phyloP scores from a whole-genome alignment of 2,113 vertebrate genomes.

The Menidia beryllina region DNA sequence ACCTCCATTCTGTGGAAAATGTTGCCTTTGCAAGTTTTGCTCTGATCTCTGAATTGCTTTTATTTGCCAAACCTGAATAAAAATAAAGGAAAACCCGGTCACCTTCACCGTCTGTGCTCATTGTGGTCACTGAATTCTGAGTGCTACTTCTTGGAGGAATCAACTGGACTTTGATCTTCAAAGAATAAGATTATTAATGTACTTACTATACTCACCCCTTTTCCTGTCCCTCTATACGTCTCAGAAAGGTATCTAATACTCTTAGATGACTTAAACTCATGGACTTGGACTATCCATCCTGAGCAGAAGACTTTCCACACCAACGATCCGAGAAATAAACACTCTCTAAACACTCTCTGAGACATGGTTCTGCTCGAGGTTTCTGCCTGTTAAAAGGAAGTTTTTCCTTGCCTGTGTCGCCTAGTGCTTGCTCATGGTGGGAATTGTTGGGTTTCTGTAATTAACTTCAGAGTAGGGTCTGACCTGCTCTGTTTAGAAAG shows the following conservation, averaged over 20 bases:
- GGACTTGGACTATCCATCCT: too few species aligned
- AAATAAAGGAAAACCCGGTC: constrained; percentile 11
- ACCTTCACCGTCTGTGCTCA: neutral
- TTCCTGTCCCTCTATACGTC: neutral
- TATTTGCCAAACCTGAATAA: constrained; percentile 8
- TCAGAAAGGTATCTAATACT: neutral
- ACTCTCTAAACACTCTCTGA: too few species aligned
- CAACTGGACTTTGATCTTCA: neutral
- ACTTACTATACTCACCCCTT: neutral
- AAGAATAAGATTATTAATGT: neutral
- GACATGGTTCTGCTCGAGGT: too few species aligned
- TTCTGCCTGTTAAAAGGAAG: too few species aligned
- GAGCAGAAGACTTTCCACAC: too few species aligned
- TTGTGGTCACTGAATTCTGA: neutral
- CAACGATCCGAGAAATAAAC: too few species aligned
- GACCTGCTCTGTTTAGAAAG: too few species aligned
- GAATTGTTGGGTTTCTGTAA: too few species aligned
- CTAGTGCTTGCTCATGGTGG: too few species aligned
- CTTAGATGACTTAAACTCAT: too few species aligned
- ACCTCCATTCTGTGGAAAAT: constrained; percentile 40
- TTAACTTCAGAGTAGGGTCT: too few species aligned
- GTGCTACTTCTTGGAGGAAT: neutral
- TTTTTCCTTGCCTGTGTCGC: too few species aligned
- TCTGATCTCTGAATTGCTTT: constrained; percentile 32
- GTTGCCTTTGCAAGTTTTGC: constrained; percentile 52